Base-by-base conservation (phyloP, 2,888 invertebrate genomes). In the Allygus modestus region DNA sequence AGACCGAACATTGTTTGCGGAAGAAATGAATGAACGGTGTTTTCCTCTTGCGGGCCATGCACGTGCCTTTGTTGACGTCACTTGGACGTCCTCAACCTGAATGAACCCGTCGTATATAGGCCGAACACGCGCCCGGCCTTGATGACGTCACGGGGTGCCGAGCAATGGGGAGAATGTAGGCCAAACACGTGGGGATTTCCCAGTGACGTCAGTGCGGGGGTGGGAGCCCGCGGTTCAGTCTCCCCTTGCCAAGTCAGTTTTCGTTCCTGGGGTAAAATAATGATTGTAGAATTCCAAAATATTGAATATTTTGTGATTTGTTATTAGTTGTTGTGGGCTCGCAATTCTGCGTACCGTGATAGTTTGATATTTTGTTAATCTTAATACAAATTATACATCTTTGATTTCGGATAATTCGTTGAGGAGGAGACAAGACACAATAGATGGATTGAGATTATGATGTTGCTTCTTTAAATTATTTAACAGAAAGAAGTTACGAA, bases 141-240 rank as follows among this genome's bases (percentile, higher is more conserved):
- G 15, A 1, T 69, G 69, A 69, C 69, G 69, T 69, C 69, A 69
- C 31, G 33, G 69, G 28, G 31, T 26, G 65, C 20, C n/a, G n/a
- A n/a, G n/a, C 33, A 58, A 58, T 20, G 58, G 58, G 20, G 23
- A 23, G 65, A 65, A 65, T 65, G 15, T 65, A 65, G 65, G 65
- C 65, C 65, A 31, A 31, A 65, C 65, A 65, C 65, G 65, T 65
- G 65, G 31, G 28, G 65, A 31, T 31, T 7, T 23, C 28, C 17
- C 0, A 0, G 65, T 65, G 65, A 65, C 65, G 65, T 65, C 65
- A 65, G 1, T n/a, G 65, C 28, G 65, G 65, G 28, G 65, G 58
- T 58, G 58, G 58, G 5, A 58, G 58, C 2, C 58, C 58, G 7
- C 23, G 23, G 58, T 7, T 12, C 46, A 7, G 12, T 46, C 37